Conservation (phyloP, 2,797 vertebrate genomes). For the Gastrophryne carolinensis region DNA sequence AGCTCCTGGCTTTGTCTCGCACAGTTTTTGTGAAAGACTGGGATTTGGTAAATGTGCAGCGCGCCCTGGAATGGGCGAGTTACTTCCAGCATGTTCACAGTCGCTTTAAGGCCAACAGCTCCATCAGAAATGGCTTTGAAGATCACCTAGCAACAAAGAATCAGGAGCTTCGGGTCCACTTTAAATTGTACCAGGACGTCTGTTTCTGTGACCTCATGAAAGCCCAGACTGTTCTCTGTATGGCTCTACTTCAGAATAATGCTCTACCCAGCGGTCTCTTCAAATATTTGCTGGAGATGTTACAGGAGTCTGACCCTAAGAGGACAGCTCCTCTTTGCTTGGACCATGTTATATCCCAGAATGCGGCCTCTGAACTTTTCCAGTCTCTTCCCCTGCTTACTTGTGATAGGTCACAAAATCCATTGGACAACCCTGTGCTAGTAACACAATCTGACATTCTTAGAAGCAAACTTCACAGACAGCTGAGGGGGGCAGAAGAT, state of each 20-base stretch:
- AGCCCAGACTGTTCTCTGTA: neutral
- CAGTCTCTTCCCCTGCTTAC: neutral
- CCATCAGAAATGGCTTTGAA: conserved; percentile 12
- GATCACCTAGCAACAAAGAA: neutral
- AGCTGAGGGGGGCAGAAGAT: conserved; percentile 1
- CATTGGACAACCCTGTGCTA: conserved; percentile 9
- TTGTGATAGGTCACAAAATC: neutral
- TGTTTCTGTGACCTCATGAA: conserved; percentile 3
- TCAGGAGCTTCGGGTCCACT: neutral
- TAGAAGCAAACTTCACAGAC: neutral
- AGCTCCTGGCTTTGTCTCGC: conserved; percentile 20
- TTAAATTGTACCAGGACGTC: conserved; percentile 13
- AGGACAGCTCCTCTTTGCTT: neutral
- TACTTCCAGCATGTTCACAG: conserved; percentile 35
- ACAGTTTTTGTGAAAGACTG: conserved; percentile 29
- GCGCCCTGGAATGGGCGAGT: conserved; percentile 20
- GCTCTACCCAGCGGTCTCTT: neutral
- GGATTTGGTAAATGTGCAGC: conserved; percentile 17
- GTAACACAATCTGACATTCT: conserved; percentile 37
- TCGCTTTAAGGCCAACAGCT: neutral
- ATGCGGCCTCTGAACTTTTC: conserved; percentile 2
- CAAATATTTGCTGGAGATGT: neutral
- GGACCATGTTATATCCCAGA: conserved; percentile 5
- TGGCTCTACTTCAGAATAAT: conserved; percentile 28
- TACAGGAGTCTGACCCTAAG: neutral